phyloP scores from a whole-genome alignment of 2,888 invertebrate species.

The Subacronicta megacephala region DNA sequence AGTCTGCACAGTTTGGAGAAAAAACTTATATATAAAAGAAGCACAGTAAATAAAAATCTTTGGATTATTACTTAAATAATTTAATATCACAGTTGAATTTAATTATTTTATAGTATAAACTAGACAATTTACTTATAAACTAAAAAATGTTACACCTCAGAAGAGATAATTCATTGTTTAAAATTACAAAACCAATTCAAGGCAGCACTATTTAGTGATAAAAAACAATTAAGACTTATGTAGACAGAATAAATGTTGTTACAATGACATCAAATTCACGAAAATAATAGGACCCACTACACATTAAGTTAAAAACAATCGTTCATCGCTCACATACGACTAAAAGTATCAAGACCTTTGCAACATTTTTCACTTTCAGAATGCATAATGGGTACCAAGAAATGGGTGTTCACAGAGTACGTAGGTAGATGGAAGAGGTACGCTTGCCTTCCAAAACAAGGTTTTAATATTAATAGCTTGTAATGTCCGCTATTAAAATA shows the following conservation, averaged over 20 bases:
- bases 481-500: too few relatives aligned
- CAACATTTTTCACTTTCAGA: too few relatives aligned
- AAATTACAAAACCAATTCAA: constrained; percentile 1
- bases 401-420: too few relatives aligned
- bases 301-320: not conserved
- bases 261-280: constrained; percentile 11
- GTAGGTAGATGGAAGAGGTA: too few relatives aligned
- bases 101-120: constrained; percentile 28
- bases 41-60: constrained; percentile 15
- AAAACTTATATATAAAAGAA: too few relatives aligned
- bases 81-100: constrained; percentile 77
- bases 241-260: constrained; percentile 21
- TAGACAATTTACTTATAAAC: constrained; percentile 31
- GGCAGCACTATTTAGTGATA: not conserved
- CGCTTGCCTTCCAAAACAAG: too few relatives aligned
- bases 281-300: not conserved
- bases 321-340: too few relatives aligned
- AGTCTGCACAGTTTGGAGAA: too few relatives aligned
- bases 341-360: not conserved
- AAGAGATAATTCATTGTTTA: not conserved
- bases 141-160: constrained; percentile 12
- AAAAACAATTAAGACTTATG: constrained; percentile 4
- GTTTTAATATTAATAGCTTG: too few relatives aligned
- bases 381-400: too few relatives aligned
- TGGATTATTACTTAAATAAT: constrained; percentile 64